phyloP scores from a whole-genome alignment of 2,113 vertebrate species.

The Siniperca knerii region DNA sequence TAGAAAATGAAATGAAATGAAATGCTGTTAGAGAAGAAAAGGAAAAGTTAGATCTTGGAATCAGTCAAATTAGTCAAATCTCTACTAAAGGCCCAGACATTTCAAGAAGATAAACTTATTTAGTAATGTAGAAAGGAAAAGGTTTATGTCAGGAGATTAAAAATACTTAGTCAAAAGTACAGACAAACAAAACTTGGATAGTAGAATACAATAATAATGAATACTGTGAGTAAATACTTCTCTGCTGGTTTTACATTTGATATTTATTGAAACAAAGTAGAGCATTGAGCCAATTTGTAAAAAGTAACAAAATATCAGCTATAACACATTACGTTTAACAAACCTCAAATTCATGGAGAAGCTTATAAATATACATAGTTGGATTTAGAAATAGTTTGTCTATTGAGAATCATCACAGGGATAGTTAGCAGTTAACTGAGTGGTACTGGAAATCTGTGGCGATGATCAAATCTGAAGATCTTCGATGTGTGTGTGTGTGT shows the following conservation, averaged over 20 bases:
- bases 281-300: slow-evolving; percentile 81
- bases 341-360: slow-evolving; percentile 82
- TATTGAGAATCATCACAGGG: slow-evolving; percentile 77
- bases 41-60: background rate
- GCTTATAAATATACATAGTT: slow-evolving; percentile 86
- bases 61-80: background rate
- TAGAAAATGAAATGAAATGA: background rate
- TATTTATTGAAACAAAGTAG: slow-evolving; percentile 88
- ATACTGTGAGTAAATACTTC: slow-evolving; percentile 51
- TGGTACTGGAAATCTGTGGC: slow-evolving; percentile 70
- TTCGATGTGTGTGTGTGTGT: slow-evolving; percentile 6
- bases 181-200: slow-evolving; percentile 23
- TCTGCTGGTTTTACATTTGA: slow-evolving; percentile 79
- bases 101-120: background rate
- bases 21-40: background rate
- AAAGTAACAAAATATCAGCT: slow-evolving; percentile 84
- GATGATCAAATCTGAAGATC: slow-evolving; percentile 47
- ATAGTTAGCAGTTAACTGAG: slow-evolving; percentile 73
- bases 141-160: background rate
- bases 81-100: background rate
- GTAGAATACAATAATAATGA: slow-evolving; percentile 13
- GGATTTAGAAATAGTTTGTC: slow-evolving; percentile 70
- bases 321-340: slow-evolving; percentile 79
- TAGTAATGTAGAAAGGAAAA: background rate
- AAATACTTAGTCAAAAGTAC: background rate